A percentile compares a stretch with the other conserved stretches of the same genome.
These are phyloP conservation scores for Tillus elongatus DNA, from an alignment of 2,888 invertebrate species.

Conservation along the genomic window DNA sequence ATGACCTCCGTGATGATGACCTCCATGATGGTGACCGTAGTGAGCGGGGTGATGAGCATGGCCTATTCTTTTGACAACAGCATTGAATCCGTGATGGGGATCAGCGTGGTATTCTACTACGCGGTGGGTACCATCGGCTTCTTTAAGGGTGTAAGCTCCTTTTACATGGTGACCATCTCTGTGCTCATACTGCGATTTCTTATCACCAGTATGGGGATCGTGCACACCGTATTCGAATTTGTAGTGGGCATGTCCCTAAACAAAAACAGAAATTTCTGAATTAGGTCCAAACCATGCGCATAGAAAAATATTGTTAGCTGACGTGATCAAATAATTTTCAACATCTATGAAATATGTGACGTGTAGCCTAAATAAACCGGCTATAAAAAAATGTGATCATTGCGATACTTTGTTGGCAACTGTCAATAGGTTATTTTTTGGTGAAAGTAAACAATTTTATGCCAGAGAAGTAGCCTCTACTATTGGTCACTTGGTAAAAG, in stretches of 20 bases:
- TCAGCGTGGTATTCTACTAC: slow-evolving; percentile 37
- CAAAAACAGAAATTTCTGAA: no score
- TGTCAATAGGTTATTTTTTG: no score
- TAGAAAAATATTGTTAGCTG: no score
- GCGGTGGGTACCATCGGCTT: slow-evolving; percentile 38
- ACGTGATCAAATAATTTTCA: no score
- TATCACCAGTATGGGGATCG: slow-evolving; percentile 38
- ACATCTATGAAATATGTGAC: no score
- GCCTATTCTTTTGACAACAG: slow-evolving; percentile 32
- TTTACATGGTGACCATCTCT: slow-evolving; percentile 36
- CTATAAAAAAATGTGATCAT: no score
- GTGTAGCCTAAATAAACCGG: no score
- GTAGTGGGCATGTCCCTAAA: slow-evolving; percentile 28
- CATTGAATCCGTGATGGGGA: slow-evolving; percentile 33
- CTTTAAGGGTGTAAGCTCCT: slow-evolving; percentile 36
- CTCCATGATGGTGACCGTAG: slow-evolving; percentile 19
- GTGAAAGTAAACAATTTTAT: no score
- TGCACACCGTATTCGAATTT: slow-evolving; percentile 38
- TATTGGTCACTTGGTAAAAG: no score
- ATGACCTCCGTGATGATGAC: slow-evolving; percentile 15
- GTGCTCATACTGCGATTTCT: slow-evolving; percentile 36
- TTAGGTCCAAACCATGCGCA: no score
- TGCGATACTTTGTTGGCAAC: no score
- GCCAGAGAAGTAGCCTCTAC: no score
- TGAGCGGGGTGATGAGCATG: slow-evolving; percentile 32